Evolutionary conservation across 2,797 vertebrate species (phyloP), one percentile per base, ranked within the genome.

Genomic region (Tamandua tetradactyla): DNA sequence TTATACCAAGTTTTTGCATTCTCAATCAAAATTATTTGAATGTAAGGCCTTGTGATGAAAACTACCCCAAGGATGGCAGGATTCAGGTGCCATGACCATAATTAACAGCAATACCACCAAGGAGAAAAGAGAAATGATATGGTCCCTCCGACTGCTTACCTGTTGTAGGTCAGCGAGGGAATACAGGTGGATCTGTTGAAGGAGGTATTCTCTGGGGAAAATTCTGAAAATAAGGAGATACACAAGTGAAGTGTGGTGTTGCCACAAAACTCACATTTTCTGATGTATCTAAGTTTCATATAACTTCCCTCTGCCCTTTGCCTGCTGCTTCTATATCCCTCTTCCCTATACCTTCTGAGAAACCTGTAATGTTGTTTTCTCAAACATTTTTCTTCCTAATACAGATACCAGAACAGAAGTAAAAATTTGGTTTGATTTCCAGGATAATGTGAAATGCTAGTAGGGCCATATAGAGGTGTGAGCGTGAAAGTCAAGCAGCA

Each of bases 131-230:
- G 55, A 79, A 75, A 25, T 4, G 52, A 49, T 69, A 84, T 0
- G 79, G 62, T 57, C 62, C 59, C 22, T 82, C 30, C 23, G 55
- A 40, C 37, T 40, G 89, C 96, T 97, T 98, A 99, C 99, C 99
- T 99, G 99, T 93, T 99, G 99, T 91, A 99, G 98, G 97, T 99
- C 99, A 42, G 99, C 98, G 0, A 99, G 98, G 61, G 99, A 99
- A 97, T 99, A 99, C 68, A 99, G 98, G 97, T 99, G 99, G 94
- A 99, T 99, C 97, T 99, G 99, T 93, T 99, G 99, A 78, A 99
- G 98, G 96, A 99, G 99, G 97, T 99, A 99, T 97, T 99, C 99
- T 97, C 99, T 98, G 92, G 99, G 99, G 94, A 99, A 99, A 97
- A 99, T 99, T 98, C 99, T 99, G 98, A 52, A 97, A 98, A 96